Conservation (phyloP, 2,113 vertebrate genomes). For the Dipodomys merriami region DNA sequence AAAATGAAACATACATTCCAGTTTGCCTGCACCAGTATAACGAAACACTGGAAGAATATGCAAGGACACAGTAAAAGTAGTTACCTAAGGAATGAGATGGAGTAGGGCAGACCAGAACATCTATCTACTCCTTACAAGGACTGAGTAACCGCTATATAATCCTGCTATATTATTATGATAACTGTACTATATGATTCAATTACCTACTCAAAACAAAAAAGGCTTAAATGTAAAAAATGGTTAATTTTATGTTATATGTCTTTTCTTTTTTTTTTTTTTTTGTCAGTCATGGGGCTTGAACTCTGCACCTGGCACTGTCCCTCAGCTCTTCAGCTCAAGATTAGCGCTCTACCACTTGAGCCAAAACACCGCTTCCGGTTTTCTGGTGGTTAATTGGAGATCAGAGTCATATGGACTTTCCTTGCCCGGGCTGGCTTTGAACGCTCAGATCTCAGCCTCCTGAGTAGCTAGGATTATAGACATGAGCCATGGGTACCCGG, state of each 20-base stretch:
- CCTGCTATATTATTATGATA: conserved; percentile 18
- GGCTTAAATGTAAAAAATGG: neutral
- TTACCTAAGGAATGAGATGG: neutral
- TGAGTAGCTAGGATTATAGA: no score
- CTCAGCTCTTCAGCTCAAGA: no score
- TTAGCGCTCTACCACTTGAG: no score
- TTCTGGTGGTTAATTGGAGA: no score
- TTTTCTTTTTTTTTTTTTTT: neutral
- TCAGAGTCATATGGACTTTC: no score
- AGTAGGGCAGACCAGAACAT: neutral
- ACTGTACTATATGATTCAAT: neutral
- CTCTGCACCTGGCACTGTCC: no score
- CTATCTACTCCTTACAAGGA: neutral
- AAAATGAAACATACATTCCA: conserved; percentile 19
- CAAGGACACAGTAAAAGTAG: conserved; percentile 17
- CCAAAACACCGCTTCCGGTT: no score
- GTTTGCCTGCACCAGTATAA: neutral
- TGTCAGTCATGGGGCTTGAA: no score
- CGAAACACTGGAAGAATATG: neutral
- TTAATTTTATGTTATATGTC: neutral
- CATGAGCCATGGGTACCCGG: no score
- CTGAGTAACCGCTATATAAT: neutral
- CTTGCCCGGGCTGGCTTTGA: no score
- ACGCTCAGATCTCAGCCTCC: no score
- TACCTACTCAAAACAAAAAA: conserved; percentile 48